A percentile compares a stretch with the other conserved stretches of the same genome.
phyloP scores from a whole-genome alignment of 2,797 vertebrate species.

The Spea hammondii region DNA sequence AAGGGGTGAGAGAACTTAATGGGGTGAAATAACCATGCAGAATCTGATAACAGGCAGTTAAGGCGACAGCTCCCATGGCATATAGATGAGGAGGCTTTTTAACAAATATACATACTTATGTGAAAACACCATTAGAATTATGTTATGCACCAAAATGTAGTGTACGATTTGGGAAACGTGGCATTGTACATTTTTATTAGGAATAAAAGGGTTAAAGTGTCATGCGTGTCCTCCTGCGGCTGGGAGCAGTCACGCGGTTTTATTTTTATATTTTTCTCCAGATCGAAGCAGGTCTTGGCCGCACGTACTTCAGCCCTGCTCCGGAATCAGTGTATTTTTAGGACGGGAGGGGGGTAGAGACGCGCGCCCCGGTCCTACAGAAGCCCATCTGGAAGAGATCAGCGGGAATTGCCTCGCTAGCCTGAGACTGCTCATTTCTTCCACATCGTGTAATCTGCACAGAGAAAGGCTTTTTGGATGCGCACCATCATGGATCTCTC shows the following conservation, averaged over 20 bases:
- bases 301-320: conserved; percentile 4
- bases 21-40: too few species aligned
- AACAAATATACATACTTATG: too few species aligned
- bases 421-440: conserved; percentile 31
- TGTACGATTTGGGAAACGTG: too few species aligned
- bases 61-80: too few species aligned
- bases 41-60: too few species aligned
- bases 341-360: background rate
- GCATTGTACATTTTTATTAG: too few species aligned
- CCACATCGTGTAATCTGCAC: conserved; percentile 29
- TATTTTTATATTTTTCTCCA: conserved; percentile 7
- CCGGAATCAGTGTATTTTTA: background rate
- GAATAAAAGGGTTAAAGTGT: conserved; percentile 16
- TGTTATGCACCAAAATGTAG: too few species aligned
- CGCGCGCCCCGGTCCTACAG: conserved; percentile 8
- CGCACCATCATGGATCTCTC: too few species aligned
- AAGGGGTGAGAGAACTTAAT: too few species aligned
- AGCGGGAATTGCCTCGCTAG: conserved; percentile 15
- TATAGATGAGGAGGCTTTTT: too few species aligned
- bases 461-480: background rate
- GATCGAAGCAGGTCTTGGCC: background rate
- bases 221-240: background rate
- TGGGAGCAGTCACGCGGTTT: background rate
- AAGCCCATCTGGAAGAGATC: conserved; percentile 46
- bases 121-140: too few species aligned